These are phyloP conservation scores for Myotis myotis DNA, from an alignment of 2,797 vertebrate species.

Conservation along the genomic window DNA sequence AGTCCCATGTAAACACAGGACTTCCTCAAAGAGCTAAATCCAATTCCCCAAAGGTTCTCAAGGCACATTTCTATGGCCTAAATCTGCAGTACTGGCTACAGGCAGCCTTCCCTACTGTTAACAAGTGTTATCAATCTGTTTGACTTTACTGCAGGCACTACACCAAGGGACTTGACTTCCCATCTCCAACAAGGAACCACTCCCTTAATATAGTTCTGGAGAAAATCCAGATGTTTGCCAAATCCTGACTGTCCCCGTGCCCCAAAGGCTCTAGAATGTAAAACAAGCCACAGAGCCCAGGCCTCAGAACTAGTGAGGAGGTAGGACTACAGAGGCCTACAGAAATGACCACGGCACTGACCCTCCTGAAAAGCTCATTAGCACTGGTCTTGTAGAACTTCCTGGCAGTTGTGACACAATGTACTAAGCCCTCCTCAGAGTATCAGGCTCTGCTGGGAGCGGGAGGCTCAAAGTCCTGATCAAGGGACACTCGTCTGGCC, in stretches of 20 bases:
- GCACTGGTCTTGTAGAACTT: not conserved
- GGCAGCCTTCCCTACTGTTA: not conserved
- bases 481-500: not conserved
- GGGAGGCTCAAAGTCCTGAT: conserved; percentile 2
- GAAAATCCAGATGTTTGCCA: conserved; percentile 38
- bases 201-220: conserved; percentile 29
- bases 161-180: not conserved
- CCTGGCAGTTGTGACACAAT: not conserved
- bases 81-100: not conserved
- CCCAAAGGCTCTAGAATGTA: conserved; percentile 40
- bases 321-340: not conserved
- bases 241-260: not conserved
- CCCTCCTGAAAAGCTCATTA: not conserved
- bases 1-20: not conserved
- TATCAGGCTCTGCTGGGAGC: not conserved
- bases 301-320: not conserved
- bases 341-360: not conserved
- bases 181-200: conserved; percentile 51
- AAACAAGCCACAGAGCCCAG: not conserved
- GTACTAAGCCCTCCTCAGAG: not conserved
- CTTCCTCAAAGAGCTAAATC: not conserved
- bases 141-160: not conserved
- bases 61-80: not conserved
- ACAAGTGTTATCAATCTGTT: not conserved
- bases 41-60: not conserved